Percentiles rank a stretch among this genome's conserved stretches.
Conservation (phyloP, 2,797 vertebrate species). For the Notolabrus celidotus region DNA sequence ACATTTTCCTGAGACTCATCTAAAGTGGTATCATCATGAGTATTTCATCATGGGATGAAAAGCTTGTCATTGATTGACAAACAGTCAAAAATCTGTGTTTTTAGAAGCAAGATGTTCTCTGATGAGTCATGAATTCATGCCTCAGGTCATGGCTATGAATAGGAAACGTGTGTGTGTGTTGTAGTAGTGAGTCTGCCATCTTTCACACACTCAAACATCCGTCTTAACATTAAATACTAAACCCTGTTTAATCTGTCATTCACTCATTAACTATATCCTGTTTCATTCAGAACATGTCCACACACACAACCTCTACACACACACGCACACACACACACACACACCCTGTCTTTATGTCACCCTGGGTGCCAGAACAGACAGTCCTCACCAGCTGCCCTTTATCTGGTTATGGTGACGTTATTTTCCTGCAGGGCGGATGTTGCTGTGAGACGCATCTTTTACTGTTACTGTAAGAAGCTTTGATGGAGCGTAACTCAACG, state of each 20-base stretch:
- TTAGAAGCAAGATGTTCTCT: background rate
- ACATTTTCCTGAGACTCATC: too few relatives aligned
- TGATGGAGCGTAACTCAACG: too few relatives aligned
- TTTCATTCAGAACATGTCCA: slow-evolving; percentile 27
- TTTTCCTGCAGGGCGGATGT: slow-evolving; percentile 3
- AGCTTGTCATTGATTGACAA: too few relatives aligned
- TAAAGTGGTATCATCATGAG: too few relatives aligned
- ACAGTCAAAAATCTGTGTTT: background rate
- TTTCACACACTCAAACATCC: background rate
- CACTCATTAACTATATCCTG: slow-evolving; percentile 15
- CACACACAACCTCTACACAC: slow-evolving; percentile 8
- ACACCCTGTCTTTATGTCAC: slow-evolving; percentile 15
- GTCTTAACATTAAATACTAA: slow-evolving; percentile 10
- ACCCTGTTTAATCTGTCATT: slow-evolving; percentile 20
- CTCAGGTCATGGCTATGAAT: slow-evolving; percentile 1
- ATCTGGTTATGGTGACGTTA: slow-evolving; percentile 29
- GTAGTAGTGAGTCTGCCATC: background rate
- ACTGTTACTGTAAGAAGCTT: background rate
- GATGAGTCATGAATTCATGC: slow-evolving; percentile 12
- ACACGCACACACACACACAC: background rate
- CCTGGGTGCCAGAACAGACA: slow-evolving; percentile 8
- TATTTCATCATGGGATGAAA: too few relatives aligned
- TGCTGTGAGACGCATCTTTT: background rate
- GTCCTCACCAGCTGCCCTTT: slow-evolving; percentile 48
- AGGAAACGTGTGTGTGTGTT: slow-evolving; percentile 3